Conservation (phyloP, 2,797 vertebrate species). For the Notoglanidium macrostoma region DNA sequence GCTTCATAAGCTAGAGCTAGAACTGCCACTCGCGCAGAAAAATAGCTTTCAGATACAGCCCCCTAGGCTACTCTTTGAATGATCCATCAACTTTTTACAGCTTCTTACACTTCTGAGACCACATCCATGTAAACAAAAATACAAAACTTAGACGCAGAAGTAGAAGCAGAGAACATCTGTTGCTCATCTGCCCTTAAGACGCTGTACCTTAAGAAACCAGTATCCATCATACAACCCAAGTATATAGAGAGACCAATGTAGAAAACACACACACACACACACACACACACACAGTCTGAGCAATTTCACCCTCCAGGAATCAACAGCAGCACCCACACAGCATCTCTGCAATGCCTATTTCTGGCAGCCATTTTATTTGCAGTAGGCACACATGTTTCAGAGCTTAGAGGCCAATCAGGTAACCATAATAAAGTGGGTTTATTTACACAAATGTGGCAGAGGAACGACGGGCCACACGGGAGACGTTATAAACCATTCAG, state of each 20-base stretch:
- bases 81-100: neutral
- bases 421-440: constrained; percentile 47
- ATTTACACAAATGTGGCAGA: constrained; percentile 45
- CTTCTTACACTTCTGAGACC: neutral
- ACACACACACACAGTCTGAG: constrained; percentile 16
- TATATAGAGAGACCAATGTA: constrained; percentile 23
- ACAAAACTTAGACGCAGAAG: neutral
- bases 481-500: constrained; percentile 39
- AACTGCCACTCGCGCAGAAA: constrained; percentile 2
- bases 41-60: neutral
- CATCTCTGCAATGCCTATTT: constrained; percentile 46
- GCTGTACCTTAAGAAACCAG: constrained; percentile 17
- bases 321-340: constrained; percentile 30
- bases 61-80: constrained; percentile 27
- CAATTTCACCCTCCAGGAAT: constrained; percentile 39
- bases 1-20: neutral
- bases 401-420: constrained; percentile 46
- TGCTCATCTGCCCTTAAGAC: constrained; percentile 15
- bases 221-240: constrained; percentile 8
- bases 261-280: constrained; percentile 7
- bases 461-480: constrained; percentile 40
- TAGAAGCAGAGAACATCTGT: neutral
- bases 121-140: constrained; percentile 21
- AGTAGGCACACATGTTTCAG: constrained; percentile 34
- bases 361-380: constrained; percentile 40